A percentile compares a stretch with the other conserved stretches of the same genome.
Evolutionary conservation across 2,113 vertebrate genomes (phyloP).

Genomic region (Pedionomus torquatus): DNA sequence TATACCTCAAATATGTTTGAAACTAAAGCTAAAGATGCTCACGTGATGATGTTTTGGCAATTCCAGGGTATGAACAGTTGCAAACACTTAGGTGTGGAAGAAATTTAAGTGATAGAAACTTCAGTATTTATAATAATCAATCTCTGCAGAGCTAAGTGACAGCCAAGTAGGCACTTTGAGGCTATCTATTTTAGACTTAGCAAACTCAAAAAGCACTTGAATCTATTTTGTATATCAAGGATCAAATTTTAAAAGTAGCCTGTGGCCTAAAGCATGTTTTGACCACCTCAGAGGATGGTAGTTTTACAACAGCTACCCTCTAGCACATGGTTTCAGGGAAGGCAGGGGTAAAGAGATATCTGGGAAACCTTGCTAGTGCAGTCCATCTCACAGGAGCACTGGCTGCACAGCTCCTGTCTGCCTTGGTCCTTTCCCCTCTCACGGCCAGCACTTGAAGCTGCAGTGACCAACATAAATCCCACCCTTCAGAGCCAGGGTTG

Average conservation of each 20-base stretch:
- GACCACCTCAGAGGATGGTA: background rate
- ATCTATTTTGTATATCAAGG: background rate
- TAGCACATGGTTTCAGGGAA: accelerated
- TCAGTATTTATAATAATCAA: background rate
- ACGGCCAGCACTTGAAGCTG: background rate
- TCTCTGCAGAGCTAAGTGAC: background rate
- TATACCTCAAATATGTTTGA: constrained; percentile 43
- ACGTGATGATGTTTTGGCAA: background rate
- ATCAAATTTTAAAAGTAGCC: background rate
- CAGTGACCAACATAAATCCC: background rate
- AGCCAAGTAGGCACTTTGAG: background rate
- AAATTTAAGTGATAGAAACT: constrained; percentile 8
- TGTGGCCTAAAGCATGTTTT: background rate
- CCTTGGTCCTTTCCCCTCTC: background rate
- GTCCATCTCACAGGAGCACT: background rate
- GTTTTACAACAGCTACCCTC: background rate
- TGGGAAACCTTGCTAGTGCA: background rate
- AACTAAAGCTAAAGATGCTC: background rate
- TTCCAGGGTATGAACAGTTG: background rate
- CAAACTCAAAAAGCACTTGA: background rate
- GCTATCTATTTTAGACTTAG: background rate
- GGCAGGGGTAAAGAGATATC: background rate
- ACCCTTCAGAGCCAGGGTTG: background rate
- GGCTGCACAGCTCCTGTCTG: background rate
- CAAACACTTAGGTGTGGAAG: background rate